Percentiles rank a stretch among this genome's conserved stretches.
Evolutionary conservation across 2,888 invertebrate species (phyloP).

Genomic region (Linyphia triangularis): DNA sequence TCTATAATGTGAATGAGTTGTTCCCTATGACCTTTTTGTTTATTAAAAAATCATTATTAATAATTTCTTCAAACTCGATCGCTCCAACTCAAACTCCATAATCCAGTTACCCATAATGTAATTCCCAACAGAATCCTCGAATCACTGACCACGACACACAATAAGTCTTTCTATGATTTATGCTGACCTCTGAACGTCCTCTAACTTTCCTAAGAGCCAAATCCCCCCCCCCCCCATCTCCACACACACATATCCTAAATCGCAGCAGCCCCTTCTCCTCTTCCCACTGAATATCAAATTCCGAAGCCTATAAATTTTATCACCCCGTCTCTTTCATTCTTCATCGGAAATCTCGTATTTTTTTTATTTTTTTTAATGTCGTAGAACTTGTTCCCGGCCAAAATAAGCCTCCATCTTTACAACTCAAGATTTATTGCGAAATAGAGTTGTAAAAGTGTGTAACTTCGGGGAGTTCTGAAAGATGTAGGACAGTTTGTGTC

Average conservation of each 20-base stretch:
- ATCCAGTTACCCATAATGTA: too few relatives aligned
- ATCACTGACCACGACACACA: too few relatives aligned
- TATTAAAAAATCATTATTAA: too few relatives aligned
- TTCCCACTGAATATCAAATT: conserved; percentile 12
- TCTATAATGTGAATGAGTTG: too few relatives aligned
- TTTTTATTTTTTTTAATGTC: neutral
- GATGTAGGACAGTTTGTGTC: too few relatives aligned
- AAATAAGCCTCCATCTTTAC: neutral
- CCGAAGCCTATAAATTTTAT: conserved; percentile 29
- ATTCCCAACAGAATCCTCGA: neutral
- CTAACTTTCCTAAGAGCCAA: neutral
- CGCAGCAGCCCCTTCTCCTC: neutral
- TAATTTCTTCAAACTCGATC: too few relatives aligned
- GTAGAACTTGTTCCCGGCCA: neutral
- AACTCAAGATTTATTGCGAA: neutral
- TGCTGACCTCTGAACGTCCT: neutral
- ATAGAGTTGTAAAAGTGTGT: neutral
- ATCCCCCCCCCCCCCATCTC: neutral
- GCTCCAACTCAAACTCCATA: too few relatives aligned
- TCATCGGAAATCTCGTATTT: neutral
- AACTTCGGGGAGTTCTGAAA: neutral
- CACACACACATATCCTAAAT: too few relatives aligned
- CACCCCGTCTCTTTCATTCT: neutral
- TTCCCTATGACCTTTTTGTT: too few relatives aligned
- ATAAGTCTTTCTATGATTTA: neutral